Evolutionary conservation across 64 coral and sea anemone species (phyloP).

Genomic region (Porites lutea): DNA sequence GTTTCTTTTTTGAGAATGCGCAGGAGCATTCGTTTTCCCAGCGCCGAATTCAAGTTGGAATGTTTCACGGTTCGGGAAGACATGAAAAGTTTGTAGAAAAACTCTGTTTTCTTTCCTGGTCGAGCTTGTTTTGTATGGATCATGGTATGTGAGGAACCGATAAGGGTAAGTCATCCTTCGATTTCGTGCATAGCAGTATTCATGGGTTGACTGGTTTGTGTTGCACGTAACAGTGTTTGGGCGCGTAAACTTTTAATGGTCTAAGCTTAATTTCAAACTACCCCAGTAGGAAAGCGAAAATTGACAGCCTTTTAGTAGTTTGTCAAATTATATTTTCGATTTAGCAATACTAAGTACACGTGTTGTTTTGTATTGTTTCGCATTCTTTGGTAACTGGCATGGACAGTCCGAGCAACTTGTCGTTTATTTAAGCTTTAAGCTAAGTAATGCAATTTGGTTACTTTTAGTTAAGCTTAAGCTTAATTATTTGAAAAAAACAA

Average conservation of each 20-base stretch:
- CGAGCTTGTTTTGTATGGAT: conserved; percentile 71
- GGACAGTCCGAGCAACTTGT: too few relatives aligned
- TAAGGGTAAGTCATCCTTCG: conserved; percentile 85
- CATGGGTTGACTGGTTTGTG: background rate
- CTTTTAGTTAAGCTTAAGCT: too few relatives aligned
- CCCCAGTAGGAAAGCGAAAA: background rate
- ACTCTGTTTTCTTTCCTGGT: background rate
- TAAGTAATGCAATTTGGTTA: too few relatives aligned
- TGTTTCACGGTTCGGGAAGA: conserved; percentile 17
- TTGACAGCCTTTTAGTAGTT: background rate
- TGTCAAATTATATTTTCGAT: background rate
- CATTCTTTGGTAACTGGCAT: too few relatives aligned
- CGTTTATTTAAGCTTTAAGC: too few relatives aligned
- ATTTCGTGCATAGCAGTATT: background rate
- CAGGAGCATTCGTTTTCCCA: conserved; percentile 25
- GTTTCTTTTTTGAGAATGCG: conserved; percentile 2
- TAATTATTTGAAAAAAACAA: too few relatives aligned
- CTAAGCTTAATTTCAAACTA: background rate
- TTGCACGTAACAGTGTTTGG: background rate
- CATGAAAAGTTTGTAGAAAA: conserved; percentile 21
- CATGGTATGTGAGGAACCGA: conserved; percentile 99
- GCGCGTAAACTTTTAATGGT: background rate
- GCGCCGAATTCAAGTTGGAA: conserved; percentile 65
- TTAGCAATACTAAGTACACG: background rate
- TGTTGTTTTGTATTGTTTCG: too few relatives aligned